A percentile compares a stretch with the other conserved stretches of the same genome.
phyloP scores from a whole-genome alignment of 2,888 invertebrate genomes.

The Boloria euphrosyne region DNA sequence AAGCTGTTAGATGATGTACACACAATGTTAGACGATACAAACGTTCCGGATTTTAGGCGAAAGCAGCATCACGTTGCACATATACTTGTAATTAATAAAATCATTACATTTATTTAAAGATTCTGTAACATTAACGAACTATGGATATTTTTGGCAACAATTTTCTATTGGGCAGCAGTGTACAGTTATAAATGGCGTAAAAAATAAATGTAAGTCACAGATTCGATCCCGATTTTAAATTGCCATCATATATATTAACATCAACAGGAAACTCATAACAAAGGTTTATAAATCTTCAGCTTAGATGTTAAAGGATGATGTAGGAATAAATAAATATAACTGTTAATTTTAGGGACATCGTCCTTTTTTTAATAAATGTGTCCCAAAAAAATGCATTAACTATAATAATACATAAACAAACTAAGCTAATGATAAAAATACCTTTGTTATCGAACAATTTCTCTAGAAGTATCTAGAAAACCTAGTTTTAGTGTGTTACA shows the following conservation, averaged over 20 bases:
- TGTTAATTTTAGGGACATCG: too few species aligned
- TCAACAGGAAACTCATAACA: conserved; percentile 8
- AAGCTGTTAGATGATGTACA: conserved; percentile 25
- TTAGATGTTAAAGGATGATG: background rate
- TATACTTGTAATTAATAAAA: background rate
- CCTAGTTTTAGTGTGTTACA: conserved; percentile 1
- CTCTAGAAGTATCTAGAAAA: background rate
- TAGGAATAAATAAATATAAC: background rate
- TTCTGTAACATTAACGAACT: conserved; percentile 8
- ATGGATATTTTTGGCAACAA: conserved; percentile 17
- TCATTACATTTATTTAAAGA: background rate
- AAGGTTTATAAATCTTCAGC: conserved; percentile 3
- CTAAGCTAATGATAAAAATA: background rate
- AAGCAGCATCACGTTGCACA: conserved; percentile 25
- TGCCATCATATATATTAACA: conserved; percentile 12
- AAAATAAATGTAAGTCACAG: conserved; percentile 2
- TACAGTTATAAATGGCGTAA: background rate
- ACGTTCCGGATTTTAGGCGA: conserved; percentile 18
- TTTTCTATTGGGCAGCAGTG: conserved; percentile 2
- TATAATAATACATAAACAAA: background rate
- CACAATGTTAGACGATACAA: conserved; percentile 30
- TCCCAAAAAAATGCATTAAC: too few species aligned
- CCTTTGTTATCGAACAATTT: background rate
- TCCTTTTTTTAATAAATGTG: too few species aligned
- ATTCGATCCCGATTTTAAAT: background rate